Evolutionary conservation across 2,113 vertebrate genomes (phyloP), one percentile per base, ranked within the genome.

Genomic region (Silurus meridionalis): DNA sequence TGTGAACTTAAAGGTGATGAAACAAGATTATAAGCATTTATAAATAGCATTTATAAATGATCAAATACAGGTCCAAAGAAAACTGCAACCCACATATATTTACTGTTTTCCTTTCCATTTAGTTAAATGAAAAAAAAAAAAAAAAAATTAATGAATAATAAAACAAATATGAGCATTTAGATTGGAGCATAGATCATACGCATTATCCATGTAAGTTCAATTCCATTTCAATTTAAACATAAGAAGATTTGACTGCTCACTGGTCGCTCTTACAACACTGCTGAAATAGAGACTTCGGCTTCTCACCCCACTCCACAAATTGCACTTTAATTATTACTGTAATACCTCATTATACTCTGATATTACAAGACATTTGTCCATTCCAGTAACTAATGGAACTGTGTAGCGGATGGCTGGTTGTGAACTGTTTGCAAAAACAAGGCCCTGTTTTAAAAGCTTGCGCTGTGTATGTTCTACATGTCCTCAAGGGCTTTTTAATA

Each of bases 401-500:
- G 37, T 19, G 75, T n/a, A 85, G n/a, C 5, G 17, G 46, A 74
- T 46, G 80, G 28, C 52, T 67, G 50, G 60, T 61, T 83, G 52
- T 80, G 28, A 64, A 67, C 11, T 66, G 71, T 67, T 25, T 83
- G 60, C 60, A 82, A 67, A 84, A 74, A 57, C 67, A 82, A 77
- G 67, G 21, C 53, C 81, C 55, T 48, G 21, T 78, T 52, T 74
- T 86, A 81, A 60, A 69, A 88, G 82, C 87, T 78, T 50, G 61
- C 60, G 46, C 82, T 86, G 79, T 48, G 53, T 63, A 75, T 72
- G 78, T 85, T 87, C 60, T 82, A 80, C 85, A 80, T 75, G 71
- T 85, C 83, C 90, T 88, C 69, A 66, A 88, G 87, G 88, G 81
- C 69, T 81, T 87, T 89, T 84, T 80, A 83, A 75, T 83, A 77